These are phyloP conservation scores for Drosophila macrospina DNA, from an alignment of 2,888 invertebrate species.

Conservation along the genomic window DNA sequence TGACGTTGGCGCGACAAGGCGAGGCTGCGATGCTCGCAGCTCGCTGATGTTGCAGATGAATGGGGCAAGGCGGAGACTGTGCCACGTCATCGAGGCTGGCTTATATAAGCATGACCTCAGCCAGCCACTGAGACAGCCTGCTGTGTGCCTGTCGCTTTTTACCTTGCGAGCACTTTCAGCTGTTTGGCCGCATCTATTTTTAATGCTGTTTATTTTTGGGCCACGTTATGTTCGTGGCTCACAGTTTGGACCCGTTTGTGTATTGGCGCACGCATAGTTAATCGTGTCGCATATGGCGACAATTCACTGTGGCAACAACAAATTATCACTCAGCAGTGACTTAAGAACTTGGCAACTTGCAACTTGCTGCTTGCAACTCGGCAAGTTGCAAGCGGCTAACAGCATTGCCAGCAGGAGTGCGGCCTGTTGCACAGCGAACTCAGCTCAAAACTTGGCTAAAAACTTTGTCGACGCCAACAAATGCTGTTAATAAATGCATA, in stretches of 20 bases:
- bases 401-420: neutral
- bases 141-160: conserved; percentile 10
- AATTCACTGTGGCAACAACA: conserved; percentile 4
- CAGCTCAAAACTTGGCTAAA: conserved; percentile 25
- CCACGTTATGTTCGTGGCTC: conserved; percentile 11
- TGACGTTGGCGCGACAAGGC: conserved; percentile 59
- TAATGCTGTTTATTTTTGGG: conserved; percentile 53
- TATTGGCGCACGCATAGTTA: conserved; percentile 19
- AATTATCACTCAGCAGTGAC: conserved; percentile 6
- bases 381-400: neutral
- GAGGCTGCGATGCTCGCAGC: conserved; percentile 15
- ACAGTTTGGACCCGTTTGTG: neutral
- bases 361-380: conserved; percentile 1
- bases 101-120: conserved; percentile 76
- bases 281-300: conserved; percentile 19
- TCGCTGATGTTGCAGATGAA: neutral
- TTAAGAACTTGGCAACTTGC: conserved; percentile 31
- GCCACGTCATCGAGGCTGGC: conserved; percentile 36
- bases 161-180: conserved; percentile 32
- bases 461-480: conserved; percentile 29
- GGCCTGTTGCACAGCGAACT: conserved; percentile 19
- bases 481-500: conserved; percentile 23
- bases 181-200: conserved; percentile 40
- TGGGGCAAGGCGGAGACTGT: neutral
- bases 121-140: neutral